Conservation (phyloP, 37 sponge, comb jelly and placozoan species). For the Sycon ciliatum region DNA sequence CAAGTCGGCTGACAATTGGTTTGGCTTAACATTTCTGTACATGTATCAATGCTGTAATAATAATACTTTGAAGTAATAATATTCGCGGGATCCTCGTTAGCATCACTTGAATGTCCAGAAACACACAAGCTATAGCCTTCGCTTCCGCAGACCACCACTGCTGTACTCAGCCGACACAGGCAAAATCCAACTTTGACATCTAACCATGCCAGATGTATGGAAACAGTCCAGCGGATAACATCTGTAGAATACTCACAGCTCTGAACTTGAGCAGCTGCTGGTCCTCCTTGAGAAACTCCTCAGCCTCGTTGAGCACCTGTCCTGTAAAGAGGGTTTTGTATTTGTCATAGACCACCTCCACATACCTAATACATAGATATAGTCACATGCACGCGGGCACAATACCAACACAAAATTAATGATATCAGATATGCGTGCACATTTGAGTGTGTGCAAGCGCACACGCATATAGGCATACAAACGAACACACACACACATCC, state of each 20-base stretch:
- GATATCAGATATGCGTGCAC: neutral
- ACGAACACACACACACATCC: too few relatives aligned
- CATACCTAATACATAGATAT: too few relatives aligned
- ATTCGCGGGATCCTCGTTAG: too few relatives aligned
- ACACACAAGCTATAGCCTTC: too few relatives aligned
- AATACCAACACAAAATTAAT: slow-evolving; percentile 1
- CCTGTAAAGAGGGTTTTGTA: slow-evolving; percentile 63
- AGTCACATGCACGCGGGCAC: slow-evolving; percentile 22
- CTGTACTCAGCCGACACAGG: neutral
- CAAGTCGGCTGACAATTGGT: too few relatives aligned
- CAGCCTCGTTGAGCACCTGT: slow-evolving; percentile 50
- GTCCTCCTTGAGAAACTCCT: slow-evolving; percentile 67
- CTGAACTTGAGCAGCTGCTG: slow-evolving; percentile 46
- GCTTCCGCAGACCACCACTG: too few relatives aligned
- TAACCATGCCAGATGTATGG: neutral
- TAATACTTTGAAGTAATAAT: too few relatives aligned
- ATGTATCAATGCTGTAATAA: too few relatives aligned
- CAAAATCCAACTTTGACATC: neutral
- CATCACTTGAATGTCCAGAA: too few relatives aligned
- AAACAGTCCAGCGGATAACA: neutral
- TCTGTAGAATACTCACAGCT: slow-evolving; percentile 47
- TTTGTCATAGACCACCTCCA: slow-evolving; percentile 39
- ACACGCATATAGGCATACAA: neutral
- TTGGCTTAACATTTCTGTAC: too few relatives aligned
- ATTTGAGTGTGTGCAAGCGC: neutral